phyloP scores from a whole-genome alignment of 1,140 invertebrate species.

The Caenorhabditis brenneri region DNA sequence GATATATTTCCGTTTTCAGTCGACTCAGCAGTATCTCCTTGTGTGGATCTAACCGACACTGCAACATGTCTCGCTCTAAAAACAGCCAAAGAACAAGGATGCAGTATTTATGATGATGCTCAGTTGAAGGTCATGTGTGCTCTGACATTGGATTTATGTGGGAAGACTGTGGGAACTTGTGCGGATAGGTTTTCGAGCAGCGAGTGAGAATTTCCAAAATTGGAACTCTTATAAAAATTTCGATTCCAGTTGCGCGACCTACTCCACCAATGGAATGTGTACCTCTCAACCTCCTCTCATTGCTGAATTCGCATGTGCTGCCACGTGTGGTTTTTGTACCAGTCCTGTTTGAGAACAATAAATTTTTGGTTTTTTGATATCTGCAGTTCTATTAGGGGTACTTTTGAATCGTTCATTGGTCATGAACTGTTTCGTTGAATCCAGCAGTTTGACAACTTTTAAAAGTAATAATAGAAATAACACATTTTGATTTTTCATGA shows the following conservation, averaged over 20 bases:
- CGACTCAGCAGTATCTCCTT: too few species aligned
- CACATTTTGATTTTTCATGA: too few species aligned
- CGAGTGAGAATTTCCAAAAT: neutral
- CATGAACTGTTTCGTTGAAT: too few species aligned
- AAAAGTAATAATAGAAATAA: too few species aligned
- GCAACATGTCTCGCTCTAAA: neutral
- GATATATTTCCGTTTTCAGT: too few species aligned
- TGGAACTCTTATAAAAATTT: neutral
- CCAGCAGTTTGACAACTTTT: too few species aligned
- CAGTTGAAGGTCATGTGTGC: constrained; percentile 27
- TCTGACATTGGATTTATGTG: neutral
- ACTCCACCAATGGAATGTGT: neutral
- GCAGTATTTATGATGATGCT: neutral
- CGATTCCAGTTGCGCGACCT: neutral
- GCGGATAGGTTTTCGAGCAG: neutral
- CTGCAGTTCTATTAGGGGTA: too few species aligned
- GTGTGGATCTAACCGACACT: neutral
- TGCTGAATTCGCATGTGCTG: neutral
- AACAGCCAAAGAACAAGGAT: neutral
- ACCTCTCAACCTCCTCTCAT: neutral
- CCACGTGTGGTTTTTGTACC: neutral
- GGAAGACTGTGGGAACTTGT: neutral
- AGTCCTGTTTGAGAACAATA: constrained; percentile 3
- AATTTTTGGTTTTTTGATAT: too few species aligned
- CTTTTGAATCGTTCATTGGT: too few species aligned